These are phyloP conservation scores for Lemur catta DNA, from an alignment of 2,797 vertebrate species.

Conservation along the genomic window DNA sequence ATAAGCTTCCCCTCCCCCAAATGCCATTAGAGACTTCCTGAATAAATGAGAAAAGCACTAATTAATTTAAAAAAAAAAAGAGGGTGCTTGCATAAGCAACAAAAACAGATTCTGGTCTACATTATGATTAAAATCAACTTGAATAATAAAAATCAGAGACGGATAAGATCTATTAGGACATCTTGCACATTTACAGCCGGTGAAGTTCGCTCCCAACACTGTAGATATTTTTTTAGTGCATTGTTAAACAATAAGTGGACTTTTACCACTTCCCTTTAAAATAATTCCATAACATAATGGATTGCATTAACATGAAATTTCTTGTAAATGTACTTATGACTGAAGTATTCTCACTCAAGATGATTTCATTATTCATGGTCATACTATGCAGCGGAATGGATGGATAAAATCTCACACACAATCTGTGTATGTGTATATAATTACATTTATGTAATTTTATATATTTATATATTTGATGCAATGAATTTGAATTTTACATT, in stretches of 20 bases:
- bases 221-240: not conserved
- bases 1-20: slow-evolving; percentile 87
- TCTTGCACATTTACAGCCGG: not conserved
- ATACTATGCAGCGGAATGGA: not conserved
- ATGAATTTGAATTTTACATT: slow-evolving; percentile 1
- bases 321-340: slow-evolving; percentile 17
- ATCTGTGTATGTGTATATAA: not conserved
- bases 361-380: not conserved
- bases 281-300: slow-evolving; percentile 19
- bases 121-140: slow-evolving; percentile 65
- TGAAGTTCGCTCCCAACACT: not conserved
- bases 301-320: slow-evolving; percentile 62
- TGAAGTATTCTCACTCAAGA: not conserved
- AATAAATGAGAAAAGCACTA: slow-evolving; percentile 85
- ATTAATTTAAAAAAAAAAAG: slow-evolving; percentile 67
- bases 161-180: not conserved
- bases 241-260: not conserved
- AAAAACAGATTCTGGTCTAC: slow-evolving; percentile 55
- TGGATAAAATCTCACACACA: not conserved
- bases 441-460: slow-evolving; percentile 20
- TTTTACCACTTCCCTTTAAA: slow-evolving; percentile 63
- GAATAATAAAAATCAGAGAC: slow-evolving; percentile 50
- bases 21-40: slow-evolving; percentile 94
- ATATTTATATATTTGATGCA: slow-evolving; percentile 24
- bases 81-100: slow-evolving; percentile 68